Conservation (phyloP, 2,888 invertebrate genomes). For the Choreutis nemorana region DNA sequence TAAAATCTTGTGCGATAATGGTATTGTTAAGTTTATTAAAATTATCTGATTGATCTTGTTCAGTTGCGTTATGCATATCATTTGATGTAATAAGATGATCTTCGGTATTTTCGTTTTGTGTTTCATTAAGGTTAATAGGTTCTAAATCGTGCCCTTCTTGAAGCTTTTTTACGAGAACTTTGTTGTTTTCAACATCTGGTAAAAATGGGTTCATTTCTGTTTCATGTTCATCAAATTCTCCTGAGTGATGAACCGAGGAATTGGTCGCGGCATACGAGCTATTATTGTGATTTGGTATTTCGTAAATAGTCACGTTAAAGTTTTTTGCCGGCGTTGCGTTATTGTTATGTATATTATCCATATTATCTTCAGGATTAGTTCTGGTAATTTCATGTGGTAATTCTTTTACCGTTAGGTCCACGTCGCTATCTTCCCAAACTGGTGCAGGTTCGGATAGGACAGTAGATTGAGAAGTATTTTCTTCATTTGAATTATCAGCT, state of each 20-base stretch:
- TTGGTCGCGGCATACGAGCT: slow-evolving; percentile 24
- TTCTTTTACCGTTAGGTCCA: slow-evolving; percentile 19
- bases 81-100: slow-evolving; percentile 22
- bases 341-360: slow-evolving; percentile 12
- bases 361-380: slow-evolving; percentile 11
- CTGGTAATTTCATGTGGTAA: slow-evolving; percentile 7
- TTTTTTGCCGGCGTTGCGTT: slow-evolving; percentile 34
- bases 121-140: slow-evolving; percentile 42
- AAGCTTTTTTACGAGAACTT: slow-evolving; percentile 65
- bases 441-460: slow-evolving; percentile 31
- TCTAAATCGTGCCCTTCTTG: slow-evolving; percentile 63
- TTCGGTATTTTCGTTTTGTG: slow-evolving; percentile 46
- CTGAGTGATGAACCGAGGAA: slow-evolving; percentile 25
- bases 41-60: slow-evolving; percentile 2
- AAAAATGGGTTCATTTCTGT: slow-evolving; percentile 74
- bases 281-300: slow-evolving; percentile 39
- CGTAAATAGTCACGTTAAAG: slow-evolving; percentile 51
- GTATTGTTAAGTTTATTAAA: slow-evolving; percentile 10
- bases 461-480: slow-evolving; percentile 1
- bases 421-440: slow-evolving; percentile 42
- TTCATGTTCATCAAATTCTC: slow-evolving; percentile 47
- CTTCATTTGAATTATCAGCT: slow-evolving; percentile 18
- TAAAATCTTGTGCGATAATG: slow-evolving; percentile 18
- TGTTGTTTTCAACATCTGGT: slow-evolving; percentile 71
- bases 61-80: slow-evolving; percentile 2